Conservation (phyloP, 2,113 vertebrate genomes). For the Martes martes region DNA sequence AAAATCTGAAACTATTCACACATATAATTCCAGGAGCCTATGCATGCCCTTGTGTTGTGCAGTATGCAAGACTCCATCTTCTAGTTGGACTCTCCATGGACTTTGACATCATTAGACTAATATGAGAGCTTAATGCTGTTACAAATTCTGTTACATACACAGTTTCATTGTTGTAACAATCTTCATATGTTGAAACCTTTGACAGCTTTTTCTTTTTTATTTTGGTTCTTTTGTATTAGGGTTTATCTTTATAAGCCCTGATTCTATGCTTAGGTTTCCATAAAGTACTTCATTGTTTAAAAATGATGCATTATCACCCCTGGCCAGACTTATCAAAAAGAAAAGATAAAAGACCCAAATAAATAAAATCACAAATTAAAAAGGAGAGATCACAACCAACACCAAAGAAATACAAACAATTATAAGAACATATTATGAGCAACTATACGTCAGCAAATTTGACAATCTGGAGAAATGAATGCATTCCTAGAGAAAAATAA, state of each 20-base stretch:
- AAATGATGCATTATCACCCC: background rate
- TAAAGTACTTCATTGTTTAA: background rate
- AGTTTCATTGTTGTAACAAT: background rate
- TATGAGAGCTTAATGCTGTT: background rate
- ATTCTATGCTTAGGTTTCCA: background rate
- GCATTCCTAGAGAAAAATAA: too few species aligned
- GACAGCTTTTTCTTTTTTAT: background rate
- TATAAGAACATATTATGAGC: too few species aligned
- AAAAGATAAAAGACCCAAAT: too few species aligned
- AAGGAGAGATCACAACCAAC: too few species aligned
- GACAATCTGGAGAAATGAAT: too few species aligned
- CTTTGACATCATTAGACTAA: background rate
- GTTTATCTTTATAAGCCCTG: background rate
- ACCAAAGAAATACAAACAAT: too few species aligned
- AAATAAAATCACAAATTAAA: too few species aligned
- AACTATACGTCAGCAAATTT: too few species aligned
- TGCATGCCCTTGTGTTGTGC: background rate
- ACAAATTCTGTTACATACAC: background rate
- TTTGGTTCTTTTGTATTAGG: too few species aligned
- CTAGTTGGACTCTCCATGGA: background rate
- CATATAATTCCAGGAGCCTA: background rate
- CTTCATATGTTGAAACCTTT: background rate
- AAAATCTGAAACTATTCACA: background rate
- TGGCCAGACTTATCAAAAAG: too few species aligned
- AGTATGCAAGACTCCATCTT: background rate